These are phyloP conservation scores for Corydoras maculifer DNA, from an alignment of 2,113 vertebrate species.

Conservation along the genomic window DNA sequence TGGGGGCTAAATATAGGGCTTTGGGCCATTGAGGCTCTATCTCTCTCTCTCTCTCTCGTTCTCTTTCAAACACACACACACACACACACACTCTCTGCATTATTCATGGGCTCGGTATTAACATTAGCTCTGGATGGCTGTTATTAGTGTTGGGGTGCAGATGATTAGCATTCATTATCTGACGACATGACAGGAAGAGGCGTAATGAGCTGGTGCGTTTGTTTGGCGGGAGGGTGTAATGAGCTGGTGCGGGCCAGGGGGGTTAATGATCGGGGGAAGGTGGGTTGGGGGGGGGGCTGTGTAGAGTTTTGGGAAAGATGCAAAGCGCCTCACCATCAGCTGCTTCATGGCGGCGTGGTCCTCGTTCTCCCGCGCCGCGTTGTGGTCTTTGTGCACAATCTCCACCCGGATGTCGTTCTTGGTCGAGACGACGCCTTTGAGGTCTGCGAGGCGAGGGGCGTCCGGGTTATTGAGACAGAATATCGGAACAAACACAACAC, in stretches of 20 bases:
- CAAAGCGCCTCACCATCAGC: conserved; percentile 81
- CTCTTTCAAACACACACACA: neutral
- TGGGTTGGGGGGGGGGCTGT: too few species aligned
- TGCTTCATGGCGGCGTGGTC: conserved; percentile 94
- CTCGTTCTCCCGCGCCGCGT: conserved; percentile 78
- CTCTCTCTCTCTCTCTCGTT: conserved; percentile 7
- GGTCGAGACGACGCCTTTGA: conserved; percentile 92
- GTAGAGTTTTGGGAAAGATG: too few species aligned
- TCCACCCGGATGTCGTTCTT: conserved; percentile 98
- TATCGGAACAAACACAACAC: too few species aligned
- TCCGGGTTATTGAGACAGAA: too few species aligned
- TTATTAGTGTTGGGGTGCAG: conserved; percentile 35
- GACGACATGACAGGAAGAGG: conserved; percentile 26
- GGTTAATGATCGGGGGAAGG: too few species aligned
- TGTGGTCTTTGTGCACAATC: conserved; percentile 95
- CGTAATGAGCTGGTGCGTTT: conserved; percentile 22
- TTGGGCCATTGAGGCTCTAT: conserved; percentile 25
- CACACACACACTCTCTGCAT: conserved; percentile 23
- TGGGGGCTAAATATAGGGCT: conserved; percentile 52
- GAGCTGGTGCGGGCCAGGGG: neutral
- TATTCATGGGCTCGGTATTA: conserved; percentile 44
- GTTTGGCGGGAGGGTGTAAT: conserved; percentile 17
- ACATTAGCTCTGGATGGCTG: conserved; percentile 25
- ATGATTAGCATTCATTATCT: conserved; percentile 48
- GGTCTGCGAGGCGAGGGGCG: conserved; percentile 63